These are phyloP conservation scores for Zygogramma bicolorata DNA, from an alignment of 2,888 invertebrate genomes.

Conservation along the genomic window DNA sequence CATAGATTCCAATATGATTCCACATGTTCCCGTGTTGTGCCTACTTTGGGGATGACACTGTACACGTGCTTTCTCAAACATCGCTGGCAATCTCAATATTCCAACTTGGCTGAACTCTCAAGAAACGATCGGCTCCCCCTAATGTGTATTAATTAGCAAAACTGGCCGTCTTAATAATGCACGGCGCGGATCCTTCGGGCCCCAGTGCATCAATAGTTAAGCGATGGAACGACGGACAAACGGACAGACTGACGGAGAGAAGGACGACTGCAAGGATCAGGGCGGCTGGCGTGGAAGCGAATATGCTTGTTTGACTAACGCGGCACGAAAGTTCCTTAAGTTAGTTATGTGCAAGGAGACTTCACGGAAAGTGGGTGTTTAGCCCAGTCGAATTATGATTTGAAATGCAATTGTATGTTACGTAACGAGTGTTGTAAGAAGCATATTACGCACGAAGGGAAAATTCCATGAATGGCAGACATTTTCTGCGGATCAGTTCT, in stretches of 20 bases:
- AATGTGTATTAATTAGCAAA: constrained; percentile 36
- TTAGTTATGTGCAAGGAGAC: constrained; percentile 39
- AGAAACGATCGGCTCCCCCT: background rate
- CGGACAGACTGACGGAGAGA: background rate
- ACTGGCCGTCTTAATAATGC: constrained; percentile 36
- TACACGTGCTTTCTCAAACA: background rate
- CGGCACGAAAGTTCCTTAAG: constrained; percentile 62
- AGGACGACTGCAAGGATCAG: constrained; percentile 55
- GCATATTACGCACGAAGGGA: no score
- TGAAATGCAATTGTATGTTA: no score
- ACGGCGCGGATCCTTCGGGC: constrained; percentile 30
- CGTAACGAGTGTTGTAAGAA: no score
- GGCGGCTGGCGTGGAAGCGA: constrained; percentile 56
- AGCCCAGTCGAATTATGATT: no score
- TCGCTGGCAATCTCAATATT: background rate
- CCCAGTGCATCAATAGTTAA: constrained; percentile 34
- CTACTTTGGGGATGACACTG: no score
- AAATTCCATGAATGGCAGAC: no score
- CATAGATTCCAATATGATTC: no score
- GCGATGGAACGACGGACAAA: background rate
- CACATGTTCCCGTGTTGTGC: no score
- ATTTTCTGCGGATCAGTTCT: no score
- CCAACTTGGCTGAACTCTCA: background rate
- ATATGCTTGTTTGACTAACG: constrained; percentile 61
- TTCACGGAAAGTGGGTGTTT: background rate